These are phyloP conservation scores for Thalassoma bifasciatum DNA, from an alignment of 2,113 vertebrate species.

Conservation along the genomic window DNA sequence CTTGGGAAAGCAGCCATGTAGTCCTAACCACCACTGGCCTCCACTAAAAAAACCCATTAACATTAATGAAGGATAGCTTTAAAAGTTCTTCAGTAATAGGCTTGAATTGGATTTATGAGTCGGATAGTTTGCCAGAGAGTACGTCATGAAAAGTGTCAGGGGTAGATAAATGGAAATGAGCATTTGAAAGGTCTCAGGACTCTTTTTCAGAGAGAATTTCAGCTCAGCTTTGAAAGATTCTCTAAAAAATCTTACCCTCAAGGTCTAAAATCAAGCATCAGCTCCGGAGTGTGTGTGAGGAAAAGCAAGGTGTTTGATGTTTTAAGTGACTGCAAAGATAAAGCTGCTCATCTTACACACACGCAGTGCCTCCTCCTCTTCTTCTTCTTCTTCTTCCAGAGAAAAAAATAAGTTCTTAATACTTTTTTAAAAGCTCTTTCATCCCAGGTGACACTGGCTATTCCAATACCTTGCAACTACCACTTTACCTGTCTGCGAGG, in stretches of 20 bases:
- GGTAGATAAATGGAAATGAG: conserved; percentile 76
- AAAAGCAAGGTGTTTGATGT: conserved; percentile 67
- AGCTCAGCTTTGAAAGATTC: conserved; percentile 45
- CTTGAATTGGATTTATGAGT: conserved; percentile 83
- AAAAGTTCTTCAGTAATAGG: conserved; percentile 83
- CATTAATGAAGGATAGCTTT: conserved; percentile 86
- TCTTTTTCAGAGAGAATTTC: conserved; percentile 60
- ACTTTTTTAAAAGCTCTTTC: conserved; percentile 73
- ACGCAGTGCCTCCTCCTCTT: conserved; percentile 33
- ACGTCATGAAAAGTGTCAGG: conserved; percentile 78
- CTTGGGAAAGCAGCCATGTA: conserved; percentile 85
- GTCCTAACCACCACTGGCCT: conserved; percentile 84
- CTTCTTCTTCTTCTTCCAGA: conserved; percentile 23
- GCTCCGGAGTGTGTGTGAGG: conserved; percentile 47
- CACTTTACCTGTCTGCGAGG: conserved; percentile 80
- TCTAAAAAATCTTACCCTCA: conserved; percentile 46
- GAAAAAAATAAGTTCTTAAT: conserved; percentile 66
- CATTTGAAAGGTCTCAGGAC: conserved; percentile 68
- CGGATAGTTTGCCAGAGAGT: conserved; percentile 78
- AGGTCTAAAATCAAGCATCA: conserved; percentile 49
- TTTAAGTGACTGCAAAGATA: conserved; percentile 74
- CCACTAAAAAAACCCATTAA: conserved; percentile 84
- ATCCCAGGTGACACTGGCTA: conserved; percentile 69
- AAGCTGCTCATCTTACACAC: conserved; percentile 63
- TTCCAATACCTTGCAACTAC: conserved; percentile 79